Evolutionary conservation across 2,888 invertebrate species (phyloP).

Genomic region (Dorcus parallelipipedus): DNA sequence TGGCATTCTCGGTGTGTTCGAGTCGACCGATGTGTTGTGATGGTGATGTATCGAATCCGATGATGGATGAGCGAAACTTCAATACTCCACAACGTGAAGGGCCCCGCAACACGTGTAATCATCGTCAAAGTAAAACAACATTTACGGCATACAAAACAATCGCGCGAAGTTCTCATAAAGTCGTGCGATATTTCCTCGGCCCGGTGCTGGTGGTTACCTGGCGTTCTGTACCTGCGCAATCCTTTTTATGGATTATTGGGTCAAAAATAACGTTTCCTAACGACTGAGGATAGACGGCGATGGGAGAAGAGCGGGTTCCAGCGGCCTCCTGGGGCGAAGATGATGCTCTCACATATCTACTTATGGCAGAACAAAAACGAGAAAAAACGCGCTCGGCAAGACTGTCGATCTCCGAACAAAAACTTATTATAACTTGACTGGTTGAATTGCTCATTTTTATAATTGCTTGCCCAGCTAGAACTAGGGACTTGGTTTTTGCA

Average conservation of each 20-base stretch:
- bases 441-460: neutral
- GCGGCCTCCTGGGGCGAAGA: conserved; percentile 25
- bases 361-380: conserved; percentile 6
- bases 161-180: neutral
- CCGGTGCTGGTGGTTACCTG: neutral
- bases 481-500: no score
- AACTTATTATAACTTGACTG: conserved; percentile 6
- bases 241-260: conserved; percentile 38
- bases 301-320: conserved; percentile 12
- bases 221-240: conserved; percentile 17
- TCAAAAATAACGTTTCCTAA: conserved; percentile 33
- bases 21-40: conserved; percentile 19
- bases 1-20: conserved; percentile 17
- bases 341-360: conserved; percentile 14
- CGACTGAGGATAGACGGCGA: conserved; percentile 16
- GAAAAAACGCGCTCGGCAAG: conserved; percentile 4
- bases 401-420: conserved; percentile 14
- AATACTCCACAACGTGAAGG: conserved; percentile 8
- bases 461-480: no score
- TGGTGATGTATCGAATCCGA: conserved; percentile 28
- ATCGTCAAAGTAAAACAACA: conserved; percentile 15
- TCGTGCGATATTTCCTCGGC: no score
- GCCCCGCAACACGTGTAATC: conserved; percentile 17
- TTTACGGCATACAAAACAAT: conserved; percentile 1
- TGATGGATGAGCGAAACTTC: conserved; percentile 28